These are phyloP conservation scores for Pachliopta kotzebuea DNA, from an alignment of 2,888 invertebrate species.

Conservation along the genomic window DNA sequence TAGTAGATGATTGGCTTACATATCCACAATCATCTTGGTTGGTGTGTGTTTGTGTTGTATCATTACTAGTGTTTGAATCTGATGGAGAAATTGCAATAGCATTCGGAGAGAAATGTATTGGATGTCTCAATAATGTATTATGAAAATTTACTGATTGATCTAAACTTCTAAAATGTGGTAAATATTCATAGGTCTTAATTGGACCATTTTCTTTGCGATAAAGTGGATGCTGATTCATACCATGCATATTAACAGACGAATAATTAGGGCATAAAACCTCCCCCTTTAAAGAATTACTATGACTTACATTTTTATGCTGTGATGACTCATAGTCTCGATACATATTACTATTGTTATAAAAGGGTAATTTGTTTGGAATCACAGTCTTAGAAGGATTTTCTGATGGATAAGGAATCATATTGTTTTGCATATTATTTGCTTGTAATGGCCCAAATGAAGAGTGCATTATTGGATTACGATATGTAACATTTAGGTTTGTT, in stretches of 20 bases:
- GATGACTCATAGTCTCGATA: conserved; percentile 61
- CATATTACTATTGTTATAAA: conserved; percentile 57
- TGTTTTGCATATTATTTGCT: conserved; percentile 59
- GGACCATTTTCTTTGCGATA: conserved; percentile 59
- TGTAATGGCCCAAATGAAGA: conserved; percentile 57
- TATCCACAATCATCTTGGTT: conserved; percentile 74
- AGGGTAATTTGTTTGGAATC: conserved; percentile 57
- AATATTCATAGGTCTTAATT: conserved; percentile 60
- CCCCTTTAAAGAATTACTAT: conserved; percentile 53
- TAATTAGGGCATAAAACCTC: conserved; percentile 58
- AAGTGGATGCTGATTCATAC: conserved; percentile 54
- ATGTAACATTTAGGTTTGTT: conserved; percentile 53
- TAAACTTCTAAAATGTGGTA: conserved; percentile 55
- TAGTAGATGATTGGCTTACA: conserved; percentile 70
- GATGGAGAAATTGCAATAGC: conserved; percentile 69
- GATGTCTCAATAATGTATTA: conserved; percentile 54
- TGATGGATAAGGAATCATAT: conserved; percentile 56
- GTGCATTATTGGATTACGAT: conserved; percentile 61
- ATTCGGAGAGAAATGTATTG: conserved; percentile 67
- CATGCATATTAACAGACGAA: conserved; percentile 53
- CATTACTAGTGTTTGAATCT: conserved; percentile 70
- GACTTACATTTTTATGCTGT: conserved; percentile 54
- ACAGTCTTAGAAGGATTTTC: conserved; percentile 52
- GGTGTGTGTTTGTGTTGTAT: conserved; percentile 55
- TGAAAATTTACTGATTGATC: conserved; percentile 54